Base-by-base conservation (phyloP, 2,888 invertebrate genomes). In the Agriopis leucophaearia region DNA sequence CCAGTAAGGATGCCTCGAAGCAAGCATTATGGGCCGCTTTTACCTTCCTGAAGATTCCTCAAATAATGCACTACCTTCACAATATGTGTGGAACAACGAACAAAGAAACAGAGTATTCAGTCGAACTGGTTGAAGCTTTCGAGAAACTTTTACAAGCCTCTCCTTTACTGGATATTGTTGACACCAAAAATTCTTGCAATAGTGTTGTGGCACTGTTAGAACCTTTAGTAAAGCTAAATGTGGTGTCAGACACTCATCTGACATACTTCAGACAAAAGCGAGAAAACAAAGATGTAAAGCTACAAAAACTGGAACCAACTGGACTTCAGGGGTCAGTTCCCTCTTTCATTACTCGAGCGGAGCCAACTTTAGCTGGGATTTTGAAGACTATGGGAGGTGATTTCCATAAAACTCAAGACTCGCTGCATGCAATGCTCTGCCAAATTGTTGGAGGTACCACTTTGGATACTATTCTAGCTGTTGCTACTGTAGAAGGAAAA, bases 1-100 rank as follows among this genome's bases (percentile, higher is more conserved):
- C 97, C 0, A 96, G 96, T 60, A 97, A 97, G 76, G 97, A 97
- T 52, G 88, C 94, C 1, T 95, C 96, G 9, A 97, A 97, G 77
- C 98, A 98, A 81, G 96, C 98, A 6, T 96, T 98, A 79, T 99
- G 99, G 98, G 98, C 98, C 13, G 98, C 99, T 10, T 98, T 99
- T 84, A 97, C 97, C 0, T 99, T 98, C 83, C 94, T 99, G 9
- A 99, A 99, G 94, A 96, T 99, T 59, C 98, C 98, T 0, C 96
- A 96, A 80, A 96, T 98, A 55, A 94, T 98, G 54, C 95, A 96
- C 66, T 95, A 96, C 73, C 86, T 97, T 52, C 96, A 96, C 75
- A 94, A 94, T 44, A 85, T 94, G 50, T 94, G 95, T 74, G 94
- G 95, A 51, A 94, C 95, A 76, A 83, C 80, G 50, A 94, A 92